Conservation (phyloP, 2,797 vertebrate genomes). For the Salarias fasciatus region DNA sequence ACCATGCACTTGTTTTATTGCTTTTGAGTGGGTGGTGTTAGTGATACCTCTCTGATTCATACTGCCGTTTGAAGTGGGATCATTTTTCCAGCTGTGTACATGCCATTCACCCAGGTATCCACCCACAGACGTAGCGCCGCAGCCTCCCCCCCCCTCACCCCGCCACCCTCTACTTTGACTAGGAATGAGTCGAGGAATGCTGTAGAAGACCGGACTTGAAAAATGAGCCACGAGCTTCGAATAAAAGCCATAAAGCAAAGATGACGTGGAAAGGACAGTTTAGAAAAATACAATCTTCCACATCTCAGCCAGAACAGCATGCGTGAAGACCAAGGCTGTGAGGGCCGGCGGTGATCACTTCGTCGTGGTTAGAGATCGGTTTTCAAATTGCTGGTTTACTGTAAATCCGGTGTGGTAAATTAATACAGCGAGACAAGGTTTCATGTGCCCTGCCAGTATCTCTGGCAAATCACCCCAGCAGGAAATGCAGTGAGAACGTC, state of each 20-base stretch:
- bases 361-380: constrained; percentile 44
- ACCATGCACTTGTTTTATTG: constrained; percentile 76
- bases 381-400: constrained; percentile 40
- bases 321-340: constrained; percentile 9
- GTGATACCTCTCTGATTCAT: constrained; percentile 80
- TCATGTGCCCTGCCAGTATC: constrained; percentile 28
- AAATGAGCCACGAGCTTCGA: constrained; percentile 44
- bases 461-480: constrained; percentile 22
- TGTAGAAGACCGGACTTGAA: constrained; percentile 44
- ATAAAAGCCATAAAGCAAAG: constrained; percentile 30
- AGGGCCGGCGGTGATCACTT: constrained; percentile 27
- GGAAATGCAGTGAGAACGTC: constrained; percentile 3
- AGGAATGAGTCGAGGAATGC: constrained; percentile 60
- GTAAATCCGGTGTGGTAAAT: constrained; percentile 49
- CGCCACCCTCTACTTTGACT: constrained; percentile 33
- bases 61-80: constrained; percentile 81
- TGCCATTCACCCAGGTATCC: constrained; percentile 75
- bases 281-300: constrained; percentile 23
- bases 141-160: constrained; percentile 19
- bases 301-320: constrained; percentile 19
- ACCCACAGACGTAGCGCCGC: constrained; percentile 66
- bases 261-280: constrained; percentile 12
- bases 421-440: constrained; percentile 28
- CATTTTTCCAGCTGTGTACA: constrained; percentile 77
- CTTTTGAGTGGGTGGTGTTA: constrained; percentile 80